phyloP scores from a whole-genome alignment of 1,140 invertebrate species.

The Physella acuta region DNA sequence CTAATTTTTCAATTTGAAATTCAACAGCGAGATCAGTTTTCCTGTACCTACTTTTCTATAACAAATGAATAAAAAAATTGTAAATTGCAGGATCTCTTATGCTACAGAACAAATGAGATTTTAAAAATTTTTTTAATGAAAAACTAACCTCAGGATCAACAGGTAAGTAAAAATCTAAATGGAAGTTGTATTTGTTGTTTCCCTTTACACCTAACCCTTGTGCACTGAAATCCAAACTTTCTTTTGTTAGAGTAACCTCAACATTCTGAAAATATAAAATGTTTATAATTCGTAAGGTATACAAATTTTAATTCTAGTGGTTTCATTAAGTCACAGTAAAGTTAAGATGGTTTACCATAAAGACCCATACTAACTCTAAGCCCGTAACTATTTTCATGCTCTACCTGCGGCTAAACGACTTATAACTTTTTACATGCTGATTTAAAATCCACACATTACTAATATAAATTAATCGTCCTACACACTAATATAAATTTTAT shows the following conservation, averaged over 20 bases:
- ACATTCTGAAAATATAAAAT: conserved; percentile 51
- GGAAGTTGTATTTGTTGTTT: conserved; percentile 69
- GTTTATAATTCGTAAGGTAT: background rate
- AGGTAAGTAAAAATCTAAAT: conserved; percentile 70
- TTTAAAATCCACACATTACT: background rate
- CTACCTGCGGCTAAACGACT: background rate
- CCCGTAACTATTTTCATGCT: background rate
- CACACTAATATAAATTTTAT: no score
- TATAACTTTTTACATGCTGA: background rate
- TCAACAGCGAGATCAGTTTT: conserved; percentile 78
- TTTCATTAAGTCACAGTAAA: background rate
- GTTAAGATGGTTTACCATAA: background rate
- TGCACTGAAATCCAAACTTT: conserved; percentile 51
- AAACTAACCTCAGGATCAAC: conserved; percentile 69
- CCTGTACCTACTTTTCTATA: conserved; percentile 63
- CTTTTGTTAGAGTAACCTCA: conserved; percentile 54
- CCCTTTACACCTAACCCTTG: conserved; percentile 57
- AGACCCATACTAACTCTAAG: background rate
- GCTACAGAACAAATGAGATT: background rate
- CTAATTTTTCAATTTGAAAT: conserved; percentile 71
- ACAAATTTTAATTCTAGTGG: background rate
- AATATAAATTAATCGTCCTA: no score
- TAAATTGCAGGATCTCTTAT: background rate
- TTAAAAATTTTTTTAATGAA: background rate
- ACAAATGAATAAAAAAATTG: conserved; percentile 29